Conservation (phyloP, 2,888 invertebrate genomes). For the Molorchus minor region DNA sequence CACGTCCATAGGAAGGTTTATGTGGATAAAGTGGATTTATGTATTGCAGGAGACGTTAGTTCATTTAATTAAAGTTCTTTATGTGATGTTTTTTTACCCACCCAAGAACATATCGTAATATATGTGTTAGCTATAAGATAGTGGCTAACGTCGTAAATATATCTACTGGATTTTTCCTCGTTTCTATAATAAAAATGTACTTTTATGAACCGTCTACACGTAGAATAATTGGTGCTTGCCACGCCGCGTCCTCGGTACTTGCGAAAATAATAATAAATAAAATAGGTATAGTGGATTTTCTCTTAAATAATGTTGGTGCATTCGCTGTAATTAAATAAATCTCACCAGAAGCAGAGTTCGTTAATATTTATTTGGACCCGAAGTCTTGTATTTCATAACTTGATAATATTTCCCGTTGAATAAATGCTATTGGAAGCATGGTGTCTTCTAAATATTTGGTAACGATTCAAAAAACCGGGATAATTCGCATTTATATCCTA, state of each 20-base stretch:
- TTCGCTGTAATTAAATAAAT: too few species aligned
- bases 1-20: slow-evolving; percentile 7
- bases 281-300: too few species aligned
- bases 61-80: slow-evolving; percentile 18
- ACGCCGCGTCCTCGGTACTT: too few species aligned
- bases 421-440: too few species aligned
- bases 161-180: slow-evolving; percentile 3
- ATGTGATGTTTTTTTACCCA: background rate
- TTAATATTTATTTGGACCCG: too few species aligned
- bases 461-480: too few species aligned
- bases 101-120: slow-evolving; percentile 10
- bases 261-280: background rate
- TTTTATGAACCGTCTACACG: background rate
- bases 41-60: slow-evolving; percentile 4
- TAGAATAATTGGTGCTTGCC: background rate
- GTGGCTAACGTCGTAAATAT: slow-evolving; percentile 7
- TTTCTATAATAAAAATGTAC: slow-evolving; percentile 9
- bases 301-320: too few species aligned
- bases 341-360: too few species aligned
- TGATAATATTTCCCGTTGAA: too few species aligned
- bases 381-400: too few species aligned
- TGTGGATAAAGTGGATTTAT: slow-evolving; percentile 15
- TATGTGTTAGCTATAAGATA: slow-evolving; percentile 16
- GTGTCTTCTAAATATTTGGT: too few species aligned
- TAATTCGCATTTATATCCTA: too few species aligned